A percentile compares a stretch with the other conserved stretches of the same genome.
Evolutionary conservation across 2,113 vertebrate genomes (phyloP).

Genomic region (Zeus faber): DNA sequence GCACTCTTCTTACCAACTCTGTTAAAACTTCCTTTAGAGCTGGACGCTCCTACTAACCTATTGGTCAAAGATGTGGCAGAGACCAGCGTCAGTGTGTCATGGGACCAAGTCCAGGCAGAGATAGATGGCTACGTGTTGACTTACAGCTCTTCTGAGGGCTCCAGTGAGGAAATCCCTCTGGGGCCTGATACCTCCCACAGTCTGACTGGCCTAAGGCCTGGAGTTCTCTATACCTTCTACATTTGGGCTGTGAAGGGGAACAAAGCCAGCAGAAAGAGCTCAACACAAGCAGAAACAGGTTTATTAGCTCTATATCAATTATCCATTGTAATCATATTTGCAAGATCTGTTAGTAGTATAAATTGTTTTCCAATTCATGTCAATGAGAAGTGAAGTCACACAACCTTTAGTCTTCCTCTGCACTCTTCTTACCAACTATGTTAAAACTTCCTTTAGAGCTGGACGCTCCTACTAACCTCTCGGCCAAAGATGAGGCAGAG

Average conservation of each 20-base stretch:
- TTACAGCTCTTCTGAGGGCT: slow-evolving; percentile 61
- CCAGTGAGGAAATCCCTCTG: slow-evolving; percentile 49
- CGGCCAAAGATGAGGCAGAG: slow-evolving; percentile 1
- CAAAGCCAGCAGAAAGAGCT: slow-evolving; percentile 63
- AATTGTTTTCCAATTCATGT: background rate
- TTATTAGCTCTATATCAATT: background rate
- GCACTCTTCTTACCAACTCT: slow-evolving; percentile 33
- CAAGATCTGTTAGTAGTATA: too few relatives aligned
- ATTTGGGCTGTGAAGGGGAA: slow-evolving; percentile 71
- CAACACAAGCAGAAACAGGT: slow-evolving; percentile 41
- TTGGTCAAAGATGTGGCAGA: slow-evolving; percentile 57
- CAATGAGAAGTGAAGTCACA: background rate
- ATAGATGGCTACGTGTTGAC: slow-evolving; percentile 69
- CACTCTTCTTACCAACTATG: background rate
- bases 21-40: slow-evolving; percentile 37
- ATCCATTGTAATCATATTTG: too few relatives aligned
- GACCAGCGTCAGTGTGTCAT: slow-evolving; percentile 48
- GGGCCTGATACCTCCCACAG: slow-evolving; percentile 44
- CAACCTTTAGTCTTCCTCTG: background rate
- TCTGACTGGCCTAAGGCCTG: slow-evolving; percentile 67
- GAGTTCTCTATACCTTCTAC: slow-evolving; percentile 62
- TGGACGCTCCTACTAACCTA: slow-evolving; percentile 59
- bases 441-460: slow-evolving; percentile 35
- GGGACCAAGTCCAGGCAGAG: slow-evolving; percentile 59
- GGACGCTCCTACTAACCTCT: slow-evolving; percentile 18